Percentiles rank a stretch among this genome's conserved stretches.
phyloP scores from a whole-genome alignment of 2,888 invertebrate genomes.

The Mesochorus sp. region DNA sequence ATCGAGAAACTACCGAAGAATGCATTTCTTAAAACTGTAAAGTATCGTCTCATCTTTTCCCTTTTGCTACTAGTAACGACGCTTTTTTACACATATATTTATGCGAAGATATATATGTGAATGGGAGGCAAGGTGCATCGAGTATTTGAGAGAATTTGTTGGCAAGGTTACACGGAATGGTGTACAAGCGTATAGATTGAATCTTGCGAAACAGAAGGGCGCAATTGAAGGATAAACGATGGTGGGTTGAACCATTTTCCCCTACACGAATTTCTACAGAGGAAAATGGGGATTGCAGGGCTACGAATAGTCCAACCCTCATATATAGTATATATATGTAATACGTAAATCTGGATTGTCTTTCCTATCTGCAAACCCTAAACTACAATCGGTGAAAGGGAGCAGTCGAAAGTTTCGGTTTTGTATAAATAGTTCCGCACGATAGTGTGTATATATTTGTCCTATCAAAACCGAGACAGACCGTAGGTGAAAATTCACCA shows the following conservation, averaged over 20 bases:
- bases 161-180: slow-evolving; percentile 32
- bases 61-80: slow-evolving; percentile 4
- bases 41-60: slow-evolving; percentile 45
- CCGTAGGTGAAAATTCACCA: slow-evolving; percentile 28
- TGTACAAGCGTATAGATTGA: slow-evolving; percentile 6
- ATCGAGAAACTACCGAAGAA: slow-evolving; percentile 18
- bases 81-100: slow-evolving; percentile 19
- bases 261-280: neutral
- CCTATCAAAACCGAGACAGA: slow-evolving; percentile 12
- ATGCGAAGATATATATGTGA: neutral
- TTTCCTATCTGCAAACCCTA: slow-evolving; percentile 27
- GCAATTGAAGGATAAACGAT: neutral
- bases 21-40: slow-evolving; percentile 42
- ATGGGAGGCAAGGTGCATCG: slow-evolving; percentile 9
- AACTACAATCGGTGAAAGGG: slow-evolving; percentile 42
- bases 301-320: neutral
- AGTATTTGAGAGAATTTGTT: slow-evolving; percentile 41
- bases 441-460: slow-evolving; percentile 4
- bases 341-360: slow-evolving; percentile 3
- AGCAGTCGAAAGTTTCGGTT: slow-evolving; percentile 44
- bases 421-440: neutral
- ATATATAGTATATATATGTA: neutral
- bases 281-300: neutral
- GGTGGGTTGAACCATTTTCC: neutral
- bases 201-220: neutral